Evolutionary conservation across 2,113 vertebrate genomes (phyloP).

Genomic region (Tetraodon nigroviridis): DNA sequence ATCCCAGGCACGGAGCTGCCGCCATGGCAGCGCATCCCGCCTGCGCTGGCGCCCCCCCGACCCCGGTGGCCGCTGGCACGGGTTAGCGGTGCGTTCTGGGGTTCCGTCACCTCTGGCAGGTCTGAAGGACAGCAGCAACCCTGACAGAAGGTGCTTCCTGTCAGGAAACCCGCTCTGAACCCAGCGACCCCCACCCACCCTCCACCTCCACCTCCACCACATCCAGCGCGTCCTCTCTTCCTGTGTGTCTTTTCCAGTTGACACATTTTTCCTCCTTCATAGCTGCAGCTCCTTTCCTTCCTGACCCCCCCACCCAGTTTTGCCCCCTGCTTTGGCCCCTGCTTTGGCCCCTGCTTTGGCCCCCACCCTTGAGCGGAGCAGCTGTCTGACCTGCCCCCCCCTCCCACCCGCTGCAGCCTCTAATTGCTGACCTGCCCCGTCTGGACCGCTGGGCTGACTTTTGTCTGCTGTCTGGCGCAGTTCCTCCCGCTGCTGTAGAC

Average conservation of each 20-base stretch:
- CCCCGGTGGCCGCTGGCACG: too few species aligned
- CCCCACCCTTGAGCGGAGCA: slow-evolving; percentile 65
- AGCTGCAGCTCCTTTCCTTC: too few species aligned
- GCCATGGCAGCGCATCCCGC: too few species aligned
- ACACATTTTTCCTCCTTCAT: neutral
- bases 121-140: slow-evolving; percentile 78
- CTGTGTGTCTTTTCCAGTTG: too few species aligned
- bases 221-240: slow-evolving; percentile 34
- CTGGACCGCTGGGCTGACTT: slow-evolving; percentile 85
- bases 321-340: too few species aligned
- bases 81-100: slow-evolving; percentile 60
- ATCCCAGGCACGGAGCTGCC: slow-evolving; percentile 32
- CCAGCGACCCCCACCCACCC: slow-evolving; percentile 25
- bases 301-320: too few species aligned
- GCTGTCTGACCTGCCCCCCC: slow-evolving; percentile 80
- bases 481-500: slow-evolving; percentile 74
- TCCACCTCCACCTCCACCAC: slow-evolving; percentile 19
- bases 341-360: too few species aligned
- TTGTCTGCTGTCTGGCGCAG: slow-evolving; percentile 94
- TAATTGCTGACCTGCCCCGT: slow-evolving; percentile 84
- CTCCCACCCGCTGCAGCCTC: slow-evolving; percentile 74
- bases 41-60: too few species aligned
- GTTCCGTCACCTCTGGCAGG: slow-evolving; percentile 63
- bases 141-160: slow-evolving; percentile 76
- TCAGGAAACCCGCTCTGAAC: slow-evolving; percentile 80